These are phyloP conservation scores for Luehdorfia chinensis DNA, from an alignment of 1,140 invertebrate genomes.

Conservation along the genomic window DNA sequence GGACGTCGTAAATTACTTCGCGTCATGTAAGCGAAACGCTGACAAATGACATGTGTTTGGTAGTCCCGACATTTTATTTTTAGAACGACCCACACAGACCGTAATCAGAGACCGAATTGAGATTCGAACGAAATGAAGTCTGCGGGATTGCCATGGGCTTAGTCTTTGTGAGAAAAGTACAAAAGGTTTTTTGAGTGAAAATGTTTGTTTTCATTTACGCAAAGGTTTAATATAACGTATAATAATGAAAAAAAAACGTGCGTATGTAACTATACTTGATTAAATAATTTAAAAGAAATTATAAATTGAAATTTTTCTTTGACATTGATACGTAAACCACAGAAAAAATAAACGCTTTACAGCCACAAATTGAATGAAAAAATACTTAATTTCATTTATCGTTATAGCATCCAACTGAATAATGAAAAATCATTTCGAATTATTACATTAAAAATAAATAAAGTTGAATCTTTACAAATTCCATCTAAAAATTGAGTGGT, in stretches of 20 bases:
- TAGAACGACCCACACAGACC: slow-evolving; percentile 42
- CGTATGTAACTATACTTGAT: background rate
- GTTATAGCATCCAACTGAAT: no score
- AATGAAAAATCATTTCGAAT: no score
- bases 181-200: slow-evolving; percentile 9
- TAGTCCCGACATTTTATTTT: slow-evolving; percentile 54
- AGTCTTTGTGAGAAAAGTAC: slow-evolving; percentile 13
- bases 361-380: no score
- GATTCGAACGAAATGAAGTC: slow-evolving; percentile 17
- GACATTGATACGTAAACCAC: no score
- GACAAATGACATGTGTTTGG: slow-evolving; percentile 70
- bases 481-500: no score
- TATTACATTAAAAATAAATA: no score
- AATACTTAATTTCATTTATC: no score
- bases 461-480: no score
- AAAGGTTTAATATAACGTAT: slow-evolving; percentile 9
- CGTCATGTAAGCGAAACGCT: slow-evolving; percentile 56
- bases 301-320: no score
- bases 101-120: slow-evolving; percentile 48
- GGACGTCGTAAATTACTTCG: slow-evolving; percentile 49
- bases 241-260: background rate
- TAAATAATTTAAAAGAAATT: background rate
- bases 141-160: slow-evolving; percentile 16
- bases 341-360: no score
- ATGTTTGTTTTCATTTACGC: slow-evolving; percentile 10